These are phyloP conservation scores for Pseudochirops cupreus DNA, from an alignment of 2,797 vertebrate species.

Conservation along the genomic window DNA sequence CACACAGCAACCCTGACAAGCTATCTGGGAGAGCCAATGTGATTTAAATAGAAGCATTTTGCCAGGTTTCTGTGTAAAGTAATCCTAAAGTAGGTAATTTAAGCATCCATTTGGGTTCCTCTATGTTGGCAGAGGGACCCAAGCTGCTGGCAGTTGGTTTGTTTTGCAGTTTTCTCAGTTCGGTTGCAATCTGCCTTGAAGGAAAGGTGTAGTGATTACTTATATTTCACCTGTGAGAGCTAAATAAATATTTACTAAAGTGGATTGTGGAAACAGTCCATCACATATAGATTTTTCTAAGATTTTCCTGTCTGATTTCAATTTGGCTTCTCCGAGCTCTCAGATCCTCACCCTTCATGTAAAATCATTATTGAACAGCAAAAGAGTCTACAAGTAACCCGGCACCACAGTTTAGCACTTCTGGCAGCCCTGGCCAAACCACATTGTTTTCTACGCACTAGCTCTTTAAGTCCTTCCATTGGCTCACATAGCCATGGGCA, in stretches of 20 bases:
- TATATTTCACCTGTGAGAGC: conserved; percentile 59
- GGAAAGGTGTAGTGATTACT: conserved; percentile 42
- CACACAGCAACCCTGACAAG: conserved; percentile 40
- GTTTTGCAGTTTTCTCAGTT: conserved; percentile 30
- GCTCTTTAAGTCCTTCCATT: background rate
- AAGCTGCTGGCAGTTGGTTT: conserved; percentile 47
- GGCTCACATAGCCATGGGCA: background rate
- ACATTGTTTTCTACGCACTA: background rate
- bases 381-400: conserved; percentile 9
- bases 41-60: conserved; percentile 55
- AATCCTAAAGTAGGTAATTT: conserved; percentile 57
- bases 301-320: conserved; percentile 28
- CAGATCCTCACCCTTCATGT: conserved; percentile 20
- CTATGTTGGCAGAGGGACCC: conserved; percentile 44
- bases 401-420: background rate
- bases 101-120: conserved; percentile 45
- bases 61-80: conserved; percentile 53
- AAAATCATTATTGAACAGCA: conserved; percentile 42
- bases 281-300: conserved; percentile 37
- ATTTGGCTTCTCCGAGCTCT: conserved; percentile 32
- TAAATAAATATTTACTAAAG: conserved; percentile 64
- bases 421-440: background rate
- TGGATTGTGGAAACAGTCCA: conserved; percentile 42
- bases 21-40: conserved; percentile 30
- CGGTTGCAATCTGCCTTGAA: conserved; percentile 53